Evolutionary conservation across 1,140 invertebrate genomes (phyloP).

Genomic region (Brachionus paranguensis): DNA sequence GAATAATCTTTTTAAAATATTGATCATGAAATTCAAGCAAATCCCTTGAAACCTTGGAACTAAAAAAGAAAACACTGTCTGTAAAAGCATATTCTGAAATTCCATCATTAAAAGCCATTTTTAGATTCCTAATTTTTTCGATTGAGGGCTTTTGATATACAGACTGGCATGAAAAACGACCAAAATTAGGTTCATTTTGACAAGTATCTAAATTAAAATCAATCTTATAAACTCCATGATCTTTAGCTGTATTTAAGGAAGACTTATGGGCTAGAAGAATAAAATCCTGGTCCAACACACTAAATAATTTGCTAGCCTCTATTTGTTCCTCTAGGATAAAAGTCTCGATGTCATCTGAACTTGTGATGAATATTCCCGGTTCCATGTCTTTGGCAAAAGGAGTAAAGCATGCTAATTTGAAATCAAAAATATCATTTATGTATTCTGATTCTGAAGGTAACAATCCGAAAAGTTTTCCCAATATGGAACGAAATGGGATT

Average conservation of each 20-base stretch:
- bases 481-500: constrained; percentile 54
- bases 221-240: constrained; percentile 55
- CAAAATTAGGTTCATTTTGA: constrained; percentile 29
- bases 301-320: background rate
- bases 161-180: constrained; percentile 45
- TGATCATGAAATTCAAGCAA: constrained; percentile 49
- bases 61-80: constrained; percentile 58
- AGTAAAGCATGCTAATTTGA: constrained; percentile 56
- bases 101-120: constrained; percentile 45
- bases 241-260: constrained; percentile 50
- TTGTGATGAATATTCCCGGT: constrained; percentile 56
- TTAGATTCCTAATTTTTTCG: constrained; percentile 49
- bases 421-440: constrained; percentile 47
- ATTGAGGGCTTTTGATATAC: constrained; percentile 57
- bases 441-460: constrained; percentile 47
- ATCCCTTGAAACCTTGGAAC: constrained; percentile 49
- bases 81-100: constrained; percentile 48
- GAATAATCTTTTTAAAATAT: background rate
- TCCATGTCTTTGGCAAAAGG: constrained; percentile 54
- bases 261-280: constrained; percentile 57
- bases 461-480: constrained; percentile 57
- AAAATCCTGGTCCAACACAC: constrained; percentile 46
- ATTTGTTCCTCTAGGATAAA: constrained; percentile 47
- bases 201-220: constrained; percentile 42
- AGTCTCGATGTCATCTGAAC: constrained; percentile 57